Base-by-base conservation (phyloP, 2,113 vertebrate genomes). In the Oxyura jamaicensis region DNA sequence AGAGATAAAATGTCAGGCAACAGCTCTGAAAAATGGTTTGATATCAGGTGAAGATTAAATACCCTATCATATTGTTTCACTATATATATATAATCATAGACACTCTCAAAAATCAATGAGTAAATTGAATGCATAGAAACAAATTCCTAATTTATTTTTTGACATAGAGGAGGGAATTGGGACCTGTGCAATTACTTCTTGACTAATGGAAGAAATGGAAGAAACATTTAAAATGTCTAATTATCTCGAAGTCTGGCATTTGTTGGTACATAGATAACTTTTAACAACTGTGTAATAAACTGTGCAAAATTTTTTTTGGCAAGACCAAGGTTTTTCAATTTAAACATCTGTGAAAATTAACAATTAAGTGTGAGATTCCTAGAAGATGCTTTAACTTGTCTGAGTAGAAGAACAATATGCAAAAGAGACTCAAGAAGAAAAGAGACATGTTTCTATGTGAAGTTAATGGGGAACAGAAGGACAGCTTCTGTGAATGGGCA, bases 1-100 rank as follows among this genome's bases (percentile, higher is more conserved):
- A 95, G 78, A 93, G 88, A 86, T 55, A 91, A 95, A 96, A 95
- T 71, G 33, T 87, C 53, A 56, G 65, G 86, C 21, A 74, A 76
- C 8, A 13, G 77, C 56, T 75, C 76, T 87, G 48, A 89, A 97
- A 96, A 94, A 93, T 58, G 5, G 25, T 89, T 90, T 92, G 28
- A 50, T 67, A 82, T 83, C 74, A 78, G 50, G 39, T 25, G 17
- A 31, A 68, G 67, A 60, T 66, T 60, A 63, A 79, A 33, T 52
- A 52, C 22, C 10, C 31, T 84, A 28, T 73, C 13, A 76, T 82
- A 91, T 65, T 84, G 52, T 63, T 94, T 86, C 56, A 93, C 53
- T 73, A 77, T 91, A 56, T 59, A 55, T 55, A 44, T 91, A 59
- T 56, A 55, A 60, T 73, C 36, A 63, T n/a, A 95, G 52, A 83